These are phyloP conservation scores for Agrenia bidenticulata DNA, from an alignment of 2,888 invertebrate species.

Conservation along the genomic window DNA sequence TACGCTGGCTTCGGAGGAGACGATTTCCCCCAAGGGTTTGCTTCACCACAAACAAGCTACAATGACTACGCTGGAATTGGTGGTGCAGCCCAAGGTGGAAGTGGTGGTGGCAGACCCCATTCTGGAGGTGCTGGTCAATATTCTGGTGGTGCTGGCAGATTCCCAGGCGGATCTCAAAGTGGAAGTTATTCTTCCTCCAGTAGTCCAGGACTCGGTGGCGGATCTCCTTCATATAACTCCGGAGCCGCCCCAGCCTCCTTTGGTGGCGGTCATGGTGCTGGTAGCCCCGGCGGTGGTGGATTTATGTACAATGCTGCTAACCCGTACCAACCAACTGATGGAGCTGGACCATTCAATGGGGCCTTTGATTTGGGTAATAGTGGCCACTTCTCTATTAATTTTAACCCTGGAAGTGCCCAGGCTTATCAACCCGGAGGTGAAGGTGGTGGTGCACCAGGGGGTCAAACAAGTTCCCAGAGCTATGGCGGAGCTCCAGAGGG, in stretches of 20 bases:
- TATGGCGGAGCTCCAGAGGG: constrained; percentile 9
- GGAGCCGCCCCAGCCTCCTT: constrained; percentile 11
- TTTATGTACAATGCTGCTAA: constrained; percentile 25
- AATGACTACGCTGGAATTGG: neutral
- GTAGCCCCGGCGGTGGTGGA: constrained; percentile 18
- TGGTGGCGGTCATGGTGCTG: neutral
- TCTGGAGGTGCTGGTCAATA: constrained; percentile 5
- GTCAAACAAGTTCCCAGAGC: neutral
- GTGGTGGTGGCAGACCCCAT: constrained; percentile 18
- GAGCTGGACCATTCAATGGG: constrained; percentile 47
- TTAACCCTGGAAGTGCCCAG: constrained; percentile 43
- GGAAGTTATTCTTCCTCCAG: neutral
- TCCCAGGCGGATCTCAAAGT: constrained; percentile 22
- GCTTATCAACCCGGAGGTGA: constrained; percentile 28
- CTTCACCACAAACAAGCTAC: neutral
- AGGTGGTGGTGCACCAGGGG: constrained; percentile 4
- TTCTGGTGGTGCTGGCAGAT: neutral
- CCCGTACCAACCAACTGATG: constrained; percentile 28
- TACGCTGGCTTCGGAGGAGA: constrained; percentile 4
- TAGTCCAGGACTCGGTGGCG: neutral
- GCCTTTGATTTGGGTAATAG: constrained; percentile 51
- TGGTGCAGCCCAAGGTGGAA: neutral
- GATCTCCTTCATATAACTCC: constrained; percentile 5
- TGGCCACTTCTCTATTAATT: constrained; percentile 49
- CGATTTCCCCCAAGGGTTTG: neutral